phyloP scores from a whole-genome alignment of 1,140 invertebrate species.

The Dreissena rostriformis region DNA sequence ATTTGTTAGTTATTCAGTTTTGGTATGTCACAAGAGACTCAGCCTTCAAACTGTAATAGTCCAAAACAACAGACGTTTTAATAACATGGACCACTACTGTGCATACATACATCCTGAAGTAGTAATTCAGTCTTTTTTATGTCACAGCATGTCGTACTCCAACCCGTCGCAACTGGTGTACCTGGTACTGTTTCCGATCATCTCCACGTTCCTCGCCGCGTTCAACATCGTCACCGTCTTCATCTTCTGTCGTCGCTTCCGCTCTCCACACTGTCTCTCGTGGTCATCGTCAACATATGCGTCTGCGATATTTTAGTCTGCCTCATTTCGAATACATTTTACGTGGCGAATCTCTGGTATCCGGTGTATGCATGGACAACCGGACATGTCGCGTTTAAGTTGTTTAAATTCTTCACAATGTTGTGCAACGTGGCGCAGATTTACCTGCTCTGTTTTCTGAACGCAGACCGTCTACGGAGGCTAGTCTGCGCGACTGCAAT shows the following conservation, averaged over 20 bases:
- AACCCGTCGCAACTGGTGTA: slow-evolving; percentile 25
- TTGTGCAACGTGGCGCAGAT: slow-evolving; percentile 37
- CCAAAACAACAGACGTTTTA: no score
- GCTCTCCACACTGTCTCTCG: slow-evolving; percentile 4
- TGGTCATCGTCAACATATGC: slow-evolving; percentile 40
- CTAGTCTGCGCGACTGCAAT: background rate
- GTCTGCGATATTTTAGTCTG: slow-evolving; percentile 46
- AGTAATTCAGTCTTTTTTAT: no score
- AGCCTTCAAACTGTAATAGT: no score
- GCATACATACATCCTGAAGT: no score
- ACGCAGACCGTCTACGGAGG: slow-evolving; percentile 20
- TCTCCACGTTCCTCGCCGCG: slow-evolving; percentile 23
- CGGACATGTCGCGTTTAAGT: slow-evolving; percentile 18
- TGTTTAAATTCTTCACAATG: slow-evolving; percentile 49
- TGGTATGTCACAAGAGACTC: no score
- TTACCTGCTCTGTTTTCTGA: slow-evolving; percentile 28
- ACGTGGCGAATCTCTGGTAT: slow-evolving; percentile 24
- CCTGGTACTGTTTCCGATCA: slow-evolving; percentile 33
- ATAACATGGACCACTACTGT: no score
- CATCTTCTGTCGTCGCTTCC: slow-evolving; percentile 14
- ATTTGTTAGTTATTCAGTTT: no score
- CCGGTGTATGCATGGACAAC: slow-evolving; percentile 32
- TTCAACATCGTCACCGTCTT: slow-evolving; percentile 26
- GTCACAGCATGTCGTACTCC: background rate
- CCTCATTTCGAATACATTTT: slow-evolving; percentile 38